phyloP scores from a whole-genome alignment of 1,140 invertebrate species.

The Trypoxylus dichotomus region DNA sequence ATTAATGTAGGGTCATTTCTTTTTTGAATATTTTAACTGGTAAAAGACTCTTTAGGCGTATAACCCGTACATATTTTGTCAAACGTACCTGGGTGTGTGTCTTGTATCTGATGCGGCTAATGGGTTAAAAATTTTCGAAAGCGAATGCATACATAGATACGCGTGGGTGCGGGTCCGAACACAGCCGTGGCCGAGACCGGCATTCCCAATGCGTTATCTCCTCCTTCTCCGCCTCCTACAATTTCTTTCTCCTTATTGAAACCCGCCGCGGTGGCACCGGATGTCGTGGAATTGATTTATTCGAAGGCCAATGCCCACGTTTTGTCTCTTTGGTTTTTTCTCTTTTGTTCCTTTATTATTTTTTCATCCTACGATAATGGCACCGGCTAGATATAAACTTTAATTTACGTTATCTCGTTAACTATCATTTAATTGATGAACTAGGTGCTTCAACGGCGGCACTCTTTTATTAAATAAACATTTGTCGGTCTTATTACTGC shows the following conservation, averaged over 20 bases:
- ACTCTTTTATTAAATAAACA: slow-evolving; percentile 8
- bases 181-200: slow-evolving; percentile 4
- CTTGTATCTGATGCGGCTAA: neutral
- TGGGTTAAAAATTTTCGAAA: slow-evolving; percentile 9
- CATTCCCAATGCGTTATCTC: slow-evolving; percentile 18
- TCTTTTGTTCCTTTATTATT: slow-evolving; percentile 16
- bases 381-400: neutral
- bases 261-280: slow-evolving; percentile 25
- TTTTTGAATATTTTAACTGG: too few species aligned
- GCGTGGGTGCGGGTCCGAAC: slow-evolving; percentile 16
- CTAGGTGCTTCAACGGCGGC: neutral
- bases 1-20: too few species aligned
- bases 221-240: neutral
- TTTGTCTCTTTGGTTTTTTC: slow-evolving; percentile 19
- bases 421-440: slow-evolving; percentile 17
- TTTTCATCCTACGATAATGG: slow-evolving; percentile 22
- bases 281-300: slow-evolving; percentile 31
- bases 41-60: too few species aligned
- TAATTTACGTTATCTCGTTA: slow-evolving; percentile 18
- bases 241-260: slow-evolving; percentile 24
- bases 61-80: neutral
- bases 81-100: neutral
- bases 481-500: neutral
- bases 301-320: slow-evolving; percentile 26
- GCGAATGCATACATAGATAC: neutral